These are phyloP conservation scores for Meganola albula DNA, from an alignment of 2,888 invertebrate species.

Conservation along the genomic window DNA sequence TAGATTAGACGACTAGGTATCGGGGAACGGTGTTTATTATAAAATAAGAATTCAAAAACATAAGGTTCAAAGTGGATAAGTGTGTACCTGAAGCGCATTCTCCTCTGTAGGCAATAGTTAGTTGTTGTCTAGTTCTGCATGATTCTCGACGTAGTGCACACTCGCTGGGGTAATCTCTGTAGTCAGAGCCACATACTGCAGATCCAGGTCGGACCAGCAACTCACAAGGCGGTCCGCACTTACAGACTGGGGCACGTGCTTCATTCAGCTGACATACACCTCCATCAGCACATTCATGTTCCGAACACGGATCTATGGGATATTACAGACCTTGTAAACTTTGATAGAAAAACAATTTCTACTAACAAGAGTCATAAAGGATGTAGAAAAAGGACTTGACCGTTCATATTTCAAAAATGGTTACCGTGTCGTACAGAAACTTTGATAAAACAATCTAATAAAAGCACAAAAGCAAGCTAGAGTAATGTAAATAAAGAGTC, in stretches of 20 bases:
- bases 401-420: too few species aligned
- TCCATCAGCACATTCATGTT: conserved; percentile 85
- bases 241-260: conserved; percentile 86
- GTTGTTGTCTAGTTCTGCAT: conserved; percentile 84
- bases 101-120: conserved; percentile 88
- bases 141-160: conserved; percentile 88
- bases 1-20: conserved; percentile 49
- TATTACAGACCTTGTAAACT: too few species aligned
- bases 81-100: conserved; percentile 86
- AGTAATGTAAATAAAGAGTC: conserved; percentile 65
- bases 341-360: too few species aligned
- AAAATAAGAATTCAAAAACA: conserved; percentile 12
- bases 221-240: conserved; percentile 87
- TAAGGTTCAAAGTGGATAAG: conserved; percentile 6
- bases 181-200: conserved; percentile 87
- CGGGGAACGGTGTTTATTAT: conserved; percentile 19
- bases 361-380: too few species aligned
- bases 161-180: conserved; percentile 88
- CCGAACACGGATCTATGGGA: conserved; percentile 88
- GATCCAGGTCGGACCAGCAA: conserved; percentile 82
- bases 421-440: too few species aligned
- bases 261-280: conserved; percentile 91
- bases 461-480: conserved; percentile 56
- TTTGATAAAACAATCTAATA: conserved; percentile 59
- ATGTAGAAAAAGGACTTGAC: too few species aligned